A percentile compares a stretch with the other conserved stretches of the same genome.
These are phyloP conservation scores for Pterocles orientalis DNA, from an alignment of 2,113 vertebrate species.

Conservation along the genomic window DNA sequence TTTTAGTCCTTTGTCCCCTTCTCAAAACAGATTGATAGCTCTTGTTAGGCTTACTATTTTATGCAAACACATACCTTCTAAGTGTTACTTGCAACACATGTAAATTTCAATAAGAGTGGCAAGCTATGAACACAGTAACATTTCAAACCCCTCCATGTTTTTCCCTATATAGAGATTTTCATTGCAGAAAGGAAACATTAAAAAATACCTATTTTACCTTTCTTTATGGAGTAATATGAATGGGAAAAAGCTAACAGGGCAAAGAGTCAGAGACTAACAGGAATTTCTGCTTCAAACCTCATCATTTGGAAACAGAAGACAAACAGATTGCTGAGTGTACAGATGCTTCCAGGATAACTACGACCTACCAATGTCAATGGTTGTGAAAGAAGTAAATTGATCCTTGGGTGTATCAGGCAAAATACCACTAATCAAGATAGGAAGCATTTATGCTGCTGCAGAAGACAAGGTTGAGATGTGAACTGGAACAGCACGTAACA, in stretches of 20 bases:
- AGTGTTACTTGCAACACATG: neutral
- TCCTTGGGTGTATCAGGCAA: neutral
- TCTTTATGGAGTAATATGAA: neutral
- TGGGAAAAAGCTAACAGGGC: neutral
- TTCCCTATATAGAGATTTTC: neutral
- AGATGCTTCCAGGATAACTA: neutral
- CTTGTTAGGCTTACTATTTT: neutral
- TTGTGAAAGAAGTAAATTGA: slow-evolving; percentile 35
- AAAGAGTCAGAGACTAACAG: slow-evolving; percentile 7
- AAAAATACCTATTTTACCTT: neutral
- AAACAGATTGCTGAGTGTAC: neutral
- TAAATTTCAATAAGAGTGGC: neutral
- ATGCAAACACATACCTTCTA: neutral
- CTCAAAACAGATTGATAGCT: neutral
- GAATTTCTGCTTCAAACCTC: slow-evolving; percentile 2
- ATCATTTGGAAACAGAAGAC: slow-evolving; percentile 6
- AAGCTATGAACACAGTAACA: neutral
- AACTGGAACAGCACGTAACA: neutral
- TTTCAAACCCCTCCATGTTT: neutral
- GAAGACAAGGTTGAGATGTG: neutral
- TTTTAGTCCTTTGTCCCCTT: neutral
- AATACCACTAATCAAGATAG: neutral
- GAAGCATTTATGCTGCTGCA: neutral
- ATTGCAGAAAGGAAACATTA: neutral
- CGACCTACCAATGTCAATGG: neutral